Percentiles rank a stretch among this genome's conserved stretches.
phyloP scores from a whole-genome alignment of 2,888 invertebrate genomes.

The Caenorhabditis sulstoni region DNA sequence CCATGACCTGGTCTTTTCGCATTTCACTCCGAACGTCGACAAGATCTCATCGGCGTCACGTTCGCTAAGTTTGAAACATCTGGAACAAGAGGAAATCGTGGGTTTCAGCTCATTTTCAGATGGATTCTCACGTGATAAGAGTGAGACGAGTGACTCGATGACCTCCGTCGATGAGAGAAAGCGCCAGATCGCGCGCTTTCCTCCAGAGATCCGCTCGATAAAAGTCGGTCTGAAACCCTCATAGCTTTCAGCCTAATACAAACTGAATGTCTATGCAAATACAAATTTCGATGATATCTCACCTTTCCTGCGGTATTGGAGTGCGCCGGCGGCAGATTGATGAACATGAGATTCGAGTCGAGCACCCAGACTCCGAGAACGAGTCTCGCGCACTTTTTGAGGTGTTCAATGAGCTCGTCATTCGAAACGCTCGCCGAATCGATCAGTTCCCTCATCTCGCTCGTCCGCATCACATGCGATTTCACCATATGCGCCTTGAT shows the following conservation, averaged over 20 bases:
- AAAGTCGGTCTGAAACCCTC: constrained; percentile 60
- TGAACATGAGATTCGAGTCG: constrained; percentile 61
- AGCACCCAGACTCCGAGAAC: constrained; percentile 68
- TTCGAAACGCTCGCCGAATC: constrained; percentile 9
- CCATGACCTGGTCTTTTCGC: constrained; percentile 56
- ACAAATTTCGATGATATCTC: background rate
- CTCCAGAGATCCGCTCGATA: constrained; percentile 63
- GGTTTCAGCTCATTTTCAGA: too few species aligned
- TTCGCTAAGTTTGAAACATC: constrained; percentile 61
- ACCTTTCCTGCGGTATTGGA: constrained; percentile 63
- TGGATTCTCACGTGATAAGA: constrained; percentile 39
- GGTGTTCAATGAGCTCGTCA: constrained; percentile 28
- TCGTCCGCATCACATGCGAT: constrained; percentile 58
- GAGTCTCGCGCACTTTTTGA: constrained; percentile 54
- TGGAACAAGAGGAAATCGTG: constrained; percentile 14
- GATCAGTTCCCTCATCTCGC: constrained; percentile 42
- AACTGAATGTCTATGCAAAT: too few species aligned
- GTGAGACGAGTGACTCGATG: constrained; percentile 57
- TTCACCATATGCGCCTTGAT: constrained; percentile 63
- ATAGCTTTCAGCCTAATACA: too few species aligned
- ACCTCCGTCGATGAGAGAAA: constrained; percentile 59
- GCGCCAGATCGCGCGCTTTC: constrained; percentile 63
- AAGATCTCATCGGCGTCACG: constrained; percentile 63
- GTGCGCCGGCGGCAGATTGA: constrained; percentile 63
- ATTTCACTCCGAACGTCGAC: constrained; percentile 55